phyloP scores from a whole-genome alignment of 1,140 invertebrate genomes.

The Lordiphosa mommai region DNA sequence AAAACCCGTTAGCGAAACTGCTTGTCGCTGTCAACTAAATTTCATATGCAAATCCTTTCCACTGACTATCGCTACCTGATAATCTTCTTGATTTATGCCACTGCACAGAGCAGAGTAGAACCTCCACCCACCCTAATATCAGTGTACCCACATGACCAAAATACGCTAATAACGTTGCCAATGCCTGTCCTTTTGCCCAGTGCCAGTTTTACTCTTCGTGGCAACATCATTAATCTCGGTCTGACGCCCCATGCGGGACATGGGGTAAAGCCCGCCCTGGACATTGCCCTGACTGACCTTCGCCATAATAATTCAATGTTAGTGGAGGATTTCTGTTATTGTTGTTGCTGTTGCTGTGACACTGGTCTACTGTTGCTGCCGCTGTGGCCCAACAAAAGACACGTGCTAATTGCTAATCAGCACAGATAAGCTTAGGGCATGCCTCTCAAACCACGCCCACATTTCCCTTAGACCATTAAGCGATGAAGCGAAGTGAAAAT shows the following conservation, averaged over 20 bases:
- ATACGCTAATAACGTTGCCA: conserved; percentile 43
- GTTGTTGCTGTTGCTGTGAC: background rate
- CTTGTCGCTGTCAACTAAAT: conserved; percentile 57
- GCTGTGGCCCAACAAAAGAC: conserved; percentile 33
- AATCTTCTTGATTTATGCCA: conserved; percentile 68
- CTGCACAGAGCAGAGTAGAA: conserved; percentile 22
- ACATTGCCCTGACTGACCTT: conserved; percentile 45
- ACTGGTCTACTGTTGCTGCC: conserved; percentile 1
- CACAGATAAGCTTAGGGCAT: conserved; percentile 41
- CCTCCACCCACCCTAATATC: no score
- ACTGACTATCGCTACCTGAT: conserved; percentile 65
- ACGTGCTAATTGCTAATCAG: conserved; percentile 72
- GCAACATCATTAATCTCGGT: conserved; percentile 63
- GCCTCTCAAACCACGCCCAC: conserved; percentile 7
- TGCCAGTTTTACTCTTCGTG: conserved; percentile 12
- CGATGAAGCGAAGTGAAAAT: conserved; percentile 49
- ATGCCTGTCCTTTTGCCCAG: conserved; percentile 5
- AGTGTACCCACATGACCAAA: conserved; percentile 17
- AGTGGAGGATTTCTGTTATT: conserved; percentile 5
- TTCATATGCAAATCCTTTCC: conserved; percentile 67
- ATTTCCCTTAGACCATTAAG: conserved; percentile 24
- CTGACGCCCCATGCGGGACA: conserved; percentile 51
- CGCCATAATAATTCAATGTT: conserved; percentile 64
- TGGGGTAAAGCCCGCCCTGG: conserved; percentile 5
- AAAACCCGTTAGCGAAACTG: background rate